These are phyloP conservation scores for Eilema griseolum DNA, from an alignment of 2,888 invertebrate genomes.

Conservation along the genomic window DNA sequence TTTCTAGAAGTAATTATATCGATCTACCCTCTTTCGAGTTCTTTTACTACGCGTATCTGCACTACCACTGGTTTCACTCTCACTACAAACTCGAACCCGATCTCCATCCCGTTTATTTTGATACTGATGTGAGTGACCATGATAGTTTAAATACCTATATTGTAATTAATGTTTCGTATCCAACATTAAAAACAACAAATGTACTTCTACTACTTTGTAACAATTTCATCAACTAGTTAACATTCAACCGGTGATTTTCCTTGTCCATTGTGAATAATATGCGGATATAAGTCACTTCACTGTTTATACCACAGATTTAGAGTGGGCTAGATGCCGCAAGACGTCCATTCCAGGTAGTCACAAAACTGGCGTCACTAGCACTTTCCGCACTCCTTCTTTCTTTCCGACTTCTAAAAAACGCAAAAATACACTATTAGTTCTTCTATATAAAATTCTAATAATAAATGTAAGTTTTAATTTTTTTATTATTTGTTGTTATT, in stretches of 20 bases:
- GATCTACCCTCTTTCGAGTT: too few species aligned
- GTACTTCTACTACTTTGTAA: slow-evolving; percentile 26
- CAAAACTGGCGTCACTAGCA: neutral
- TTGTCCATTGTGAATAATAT: slow-evolving; percentile 46
- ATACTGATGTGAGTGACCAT: too few species aligned
- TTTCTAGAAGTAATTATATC: too few species aligned
- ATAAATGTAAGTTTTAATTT: too few species aligned
- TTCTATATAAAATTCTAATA: too few species aligned
- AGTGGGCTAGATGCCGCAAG: neutral
- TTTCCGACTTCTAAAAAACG: neutral
- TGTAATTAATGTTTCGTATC: neutral
- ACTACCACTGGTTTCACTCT: too few species aligned
- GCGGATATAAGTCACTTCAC: slow-evolving; percentile 28
- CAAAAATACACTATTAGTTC: neutral
- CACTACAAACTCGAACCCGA: too few species aligned
- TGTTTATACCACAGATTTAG: slow-evolving; percentile 2
- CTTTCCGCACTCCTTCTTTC: neutral
- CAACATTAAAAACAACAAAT: neutral
- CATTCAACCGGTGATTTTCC: slow-evolving; percentile 52
- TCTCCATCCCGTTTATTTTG: too few species aligned
- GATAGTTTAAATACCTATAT: too few species aligned
- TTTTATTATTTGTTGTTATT: too few species aligned
- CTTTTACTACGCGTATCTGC: too few species aligned
- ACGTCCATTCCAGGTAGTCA: slow-evolving; percentile 16
- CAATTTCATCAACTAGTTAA: slow-evolving; percentile 46